Conservation (phyloP, 2,888 invertebrate genomes). For the Euplexia lucipara region DNA sequence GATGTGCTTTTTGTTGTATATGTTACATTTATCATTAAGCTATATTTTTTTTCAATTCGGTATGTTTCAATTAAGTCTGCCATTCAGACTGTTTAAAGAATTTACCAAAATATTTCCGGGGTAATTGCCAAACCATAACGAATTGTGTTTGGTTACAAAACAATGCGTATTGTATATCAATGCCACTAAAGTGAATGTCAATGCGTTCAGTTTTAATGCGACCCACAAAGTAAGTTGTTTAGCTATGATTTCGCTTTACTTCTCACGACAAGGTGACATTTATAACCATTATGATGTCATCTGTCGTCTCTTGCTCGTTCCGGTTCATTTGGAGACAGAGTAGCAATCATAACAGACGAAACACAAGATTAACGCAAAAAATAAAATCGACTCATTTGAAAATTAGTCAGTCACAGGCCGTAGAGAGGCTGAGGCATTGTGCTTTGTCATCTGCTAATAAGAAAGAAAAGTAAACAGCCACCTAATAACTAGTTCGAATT, state of each 20-base stretch:
- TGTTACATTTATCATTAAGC: too few relatives aligned
- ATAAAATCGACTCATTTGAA: background rate
- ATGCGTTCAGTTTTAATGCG: conserved; percentile 11
- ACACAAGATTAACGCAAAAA: background rate
- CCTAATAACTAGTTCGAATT: background rate
- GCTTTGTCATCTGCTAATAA: background rate
- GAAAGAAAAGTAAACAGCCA: background rate
- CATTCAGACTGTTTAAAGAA: background rate
- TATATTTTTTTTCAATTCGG: too few relatives aligned
- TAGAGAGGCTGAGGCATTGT: background rate
- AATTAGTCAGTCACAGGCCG: background rate
- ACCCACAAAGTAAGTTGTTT: conserved; percentile 4
- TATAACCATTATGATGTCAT: conserved; percentile 50
- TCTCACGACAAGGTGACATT: conserved; percentile 60
- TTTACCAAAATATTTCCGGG: background rate
- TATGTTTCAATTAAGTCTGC: background rate
- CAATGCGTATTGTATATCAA: background rate
- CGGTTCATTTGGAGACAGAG: conserved; percentile 2
- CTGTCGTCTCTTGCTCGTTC: conserved; percentile 16
- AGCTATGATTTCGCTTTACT: conserved; percentile 18
- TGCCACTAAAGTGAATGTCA: conserved; percentile 2
- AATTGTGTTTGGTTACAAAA: too few relatives aligned
- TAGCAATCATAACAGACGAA: background rate
- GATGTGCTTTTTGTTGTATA: too few relatives aligned
- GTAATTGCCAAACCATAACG: too few relatives aligned